Percentiles rank a stretch among this genome's conserved stretches.
Conservation (phyloP, 2,888 invertebrate species). For the Calliopum simillimum region DNA sequence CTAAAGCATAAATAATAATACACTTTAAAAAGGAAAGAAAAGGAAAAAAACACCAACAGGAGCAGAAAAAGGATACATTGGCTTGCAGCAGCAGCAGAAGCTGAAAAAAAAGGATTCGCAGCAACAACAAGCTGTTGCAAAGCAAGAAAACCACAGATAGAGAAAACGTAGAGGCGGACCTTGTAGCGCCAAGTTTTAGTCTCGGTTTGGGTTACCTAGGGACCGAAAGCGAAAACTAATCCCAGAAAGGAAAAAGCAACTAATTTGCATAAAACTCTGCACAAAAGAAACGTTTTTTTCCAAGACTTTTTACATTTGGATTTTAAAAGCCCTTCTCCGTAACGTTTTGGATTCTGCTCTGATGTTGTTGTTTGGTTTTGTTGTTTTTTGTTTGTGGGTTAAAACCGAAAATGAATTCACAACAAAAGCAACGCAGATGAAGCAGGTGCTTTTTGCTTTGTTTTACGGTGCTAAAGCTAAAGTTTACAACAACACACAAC, state of each 20-base stretch:
- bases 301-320: no score
- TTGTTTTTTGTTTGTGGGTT: not conserved
- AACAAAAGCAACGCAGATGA: not conserved
- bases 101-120: not conserved
- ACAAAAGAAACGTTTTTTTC: constrained; percentile 14
- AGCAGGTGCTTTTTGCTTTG: constrained; percentile 1
- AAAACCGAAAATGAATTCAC: not conserved
- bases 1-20: not conserved
- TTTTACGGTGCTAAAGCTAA: constrained; percentile 3
- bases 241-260: constrained; percentile 20
- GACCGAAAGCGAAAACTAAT: constrained; percentile 3
- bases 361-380: not conserved
- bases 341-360: no score
- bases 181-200: not conserved
- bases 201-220: not conserved
- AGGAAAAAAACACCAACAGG: not conserved
- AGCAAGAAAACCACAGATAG: constrained; percentile 21
- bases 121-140: constrained; percentile 14
- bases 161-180: not conserved
- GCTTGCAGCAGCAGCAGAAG: not conserved
- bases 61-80: not conserved
- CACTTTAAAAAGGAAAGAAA: not conserved
- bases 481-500: constrained; percentile 2
- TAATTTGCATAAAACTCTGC: constrained; percentile 27
- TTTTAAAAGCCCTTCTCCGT: no score